Base-by-base conservation (phyloP, 1,140 invertebrate genomes). In the Hyles vespertilio region DNA sequence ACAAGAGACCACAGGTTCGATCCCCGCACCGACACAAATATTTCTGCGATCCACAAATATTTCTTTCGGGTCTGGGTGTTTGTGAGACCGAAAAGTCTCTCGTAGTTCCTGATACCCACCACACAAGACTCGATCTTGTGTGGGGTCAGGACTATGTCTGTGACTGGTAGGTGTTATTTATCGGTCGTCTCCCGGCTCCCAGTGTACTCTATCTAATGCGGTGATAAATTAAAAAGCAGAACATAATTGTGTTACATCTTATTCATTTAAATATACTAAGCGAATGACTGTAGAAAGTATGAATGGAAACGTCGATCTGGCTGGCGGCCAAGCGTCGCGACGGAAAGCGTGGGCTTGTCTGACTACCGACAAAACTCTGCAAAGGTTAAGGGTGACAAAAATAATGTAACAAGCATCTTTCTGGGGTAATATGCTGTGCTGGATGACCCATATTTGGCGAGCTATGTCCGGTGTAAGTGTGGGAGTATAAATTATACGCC, bases 381-480 rank as follows among this genome's bases (percentile, higher is more conserved):
- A 80, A 85, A 80, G 80, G 79, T 82, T 81, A 81, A 71, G 70
- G 75, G 70, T 83, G 77, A 79, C 66, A 69, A 75, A 75, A 77
- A 77, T 76, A 76, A 80, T 72, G 61, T 72, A 67, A 77, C 66
- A 71, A 74, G 67, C 69, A 63, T 67, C 58, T 64, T 69, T 67
- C 43, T 57, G 49, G 53, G 48, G 48, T 60, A 63, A 69, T 72
- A 48, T 51, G 8, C 48, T 44, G 40, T 52, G 22, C 50, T 34
- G 51, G 10, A 58, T 50, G 34, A 34, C 33, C 11, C 12, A 34
- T n/a, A 34, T 57, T 48, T 54, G 6, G 11, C 9, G 40, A 22
- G 7, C 9, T 34, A 51, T 33, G n/a, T 3, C 10, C 49, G 32
- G 32, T 51, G 32, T 4, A 3, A 32, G 32, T 4, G 36, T 36